Evolutionary conservation across 2,797 vertebrate genomes (phyloP).

Genomic region (Intellagama lesueurii): DNA sequence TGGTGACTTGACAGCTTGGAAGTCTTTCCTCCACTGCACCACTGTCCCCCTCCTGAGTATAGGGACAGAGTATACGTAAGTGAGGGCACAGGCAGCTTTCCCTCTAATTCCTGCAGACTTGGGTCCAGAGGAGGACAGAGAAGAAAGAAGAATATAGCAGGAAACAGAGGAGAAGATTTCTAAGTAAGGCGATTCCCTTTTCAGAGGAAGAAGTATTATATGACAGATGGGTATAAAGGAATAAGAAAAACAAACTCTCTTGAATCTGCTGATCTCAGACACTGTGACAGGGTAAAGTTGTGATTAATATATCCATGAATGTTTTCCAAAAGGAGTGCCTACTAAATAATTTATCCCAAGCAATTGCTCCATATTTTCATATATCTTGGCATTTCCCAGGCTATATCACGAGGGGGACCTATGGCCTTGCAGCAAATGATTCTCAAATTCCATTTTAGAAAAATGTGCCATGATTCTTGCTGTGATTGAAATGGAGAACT

Average conservation of each 20-base stretch:
- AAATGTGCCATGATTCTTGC: too few species aligned
- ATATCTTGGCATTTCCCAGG: neutral
- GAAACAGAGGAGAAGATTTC: too few species aligned
- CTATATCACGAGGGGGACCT: neutral
- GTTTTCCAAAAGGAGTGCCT: neutral
- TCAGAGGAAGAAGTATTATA: neutral
- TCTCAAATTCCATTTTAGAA: neutral
- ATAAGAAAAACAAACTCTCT: neutral
- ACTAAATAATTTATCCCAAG: neutral
- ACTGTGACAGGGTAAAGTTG: neutral
- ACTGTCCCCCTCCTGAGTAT: too few species aligned
- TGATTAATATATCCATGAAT: constrained; percentile 3
- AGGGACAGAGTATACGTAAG: too few species aligned
- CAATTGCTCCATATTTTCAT: neutral
- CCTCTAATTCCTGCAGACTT: too few species aligned
- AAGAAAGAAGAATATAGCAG: too few species aligned
- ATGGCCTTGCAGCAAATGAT: neutral
- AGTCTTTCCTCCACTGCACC: too few species aligned
- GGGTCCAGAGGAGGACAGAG: too few species aligned
- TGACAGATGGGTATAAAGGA: neutral
- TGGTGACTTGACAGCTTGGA: too few species aligned
- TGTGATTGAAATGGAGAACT: neutral
- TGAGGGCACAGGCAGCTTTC: too few species aligned
- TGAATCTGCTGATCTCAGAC: neutral
- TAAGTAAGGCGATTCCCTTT: too few species aligned